phyloP scores from a whole-genome alignment of 2,797 vertebrate genomes.

The Gouania willdenowi region DNA sequence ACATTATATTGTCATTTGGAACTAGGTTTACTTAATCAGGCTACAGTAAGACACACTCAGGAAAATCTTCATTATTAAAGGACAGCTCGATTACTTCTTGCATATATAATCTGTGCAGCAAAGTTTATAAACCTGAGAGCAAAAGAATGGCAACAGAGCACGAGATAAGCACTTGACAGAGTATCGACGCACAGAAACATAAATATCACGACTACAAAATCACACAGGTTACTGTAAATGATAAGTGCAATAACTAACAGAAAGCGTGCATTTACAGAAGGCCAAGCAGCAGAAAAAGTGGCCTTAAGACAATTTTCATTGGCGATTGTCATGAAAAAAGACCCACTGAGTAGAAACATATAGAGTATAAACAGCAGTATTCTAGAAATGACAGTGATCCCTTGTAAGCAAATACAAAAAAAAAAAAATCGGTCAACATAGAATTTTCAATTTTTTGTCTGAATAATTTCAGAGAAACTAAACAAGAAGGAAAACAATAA shows the following conservation, averaged over 20 bases:
- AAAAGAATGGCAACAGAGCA: constrained; percentile 64
- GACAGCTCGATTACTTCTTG: constrained; percentile 31
- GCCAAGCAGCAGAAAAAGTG: constrained; percentile 24
- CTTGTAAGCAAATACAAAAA: constrained; percentile 55
- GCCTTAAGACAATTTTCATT: constrained; percentile 24
- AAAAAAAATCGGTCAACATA: constrained; percentile 36
- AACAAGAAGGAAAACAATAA: constrained; percentile 19
- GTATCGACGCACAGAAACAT: constrained; percentile 34
- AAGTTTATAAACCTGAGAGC: constrained; percentile 57
- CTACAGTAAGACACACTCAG: constrained; percentile 2
- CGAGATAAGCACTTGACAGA: constrained; percentile 46
- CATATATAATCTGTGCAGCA: constrained; percentile 46
- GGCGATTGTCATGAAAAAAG: constrained; percentile 63
- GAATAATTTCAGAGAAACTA: constrained; percentile 30
- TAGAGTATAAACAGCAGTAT: constrained; percentile 41
- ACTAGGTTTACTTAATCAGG: constrained; percentile 7
- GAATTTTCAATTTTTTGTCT: constrained; percentile 69
- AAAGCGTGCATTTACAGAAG: constrained; percentile 27
- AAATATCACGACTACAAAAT: constrained; percentile 40
- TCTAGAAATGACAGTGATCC: constrained; percentile 61
- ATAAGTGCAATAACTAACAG: constrained; percentile 26
- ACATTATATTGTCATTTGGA: neutral
- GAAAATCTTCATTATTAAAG: constrained; percentile 30
- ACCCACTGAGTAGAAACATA: constrained; percentile 23
- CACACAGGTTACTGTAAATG: constrained; percentile 30